phyloP scores from a whole-genome alignment of 2,113 vertebrate genomes.

The Meles meles region DNA sequence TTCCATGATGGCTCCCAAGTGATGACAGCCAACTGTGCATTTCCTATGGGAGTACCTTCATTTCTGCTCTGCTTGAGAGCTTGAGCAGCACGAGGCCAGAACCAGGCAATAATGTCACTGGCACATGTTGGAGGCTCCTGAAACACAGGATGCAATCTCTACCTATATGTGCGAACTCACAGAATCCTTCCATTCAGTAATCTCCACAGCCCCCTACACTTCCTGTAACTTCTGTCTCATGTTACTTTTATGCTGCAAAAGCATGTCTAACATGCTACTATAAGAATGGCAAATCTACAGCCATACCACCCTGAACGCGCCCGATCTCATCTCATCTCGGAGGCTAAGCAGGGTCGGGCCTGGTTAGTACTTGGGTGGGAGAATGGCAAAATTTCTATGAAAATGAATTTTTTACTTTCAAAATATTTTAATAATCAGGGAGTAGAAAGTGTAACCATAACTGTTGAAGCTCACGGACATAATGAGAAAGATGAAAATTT shows the following conservation, averaged over 20 bases:
- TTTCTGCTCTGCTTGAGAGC: not conserved
- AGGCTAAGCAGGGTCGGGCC: too few species aligned
- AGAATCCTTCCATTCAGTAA: not conserved
- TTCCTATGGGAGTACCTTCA: not conserved
- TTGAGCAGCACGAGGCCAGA: not conserved
- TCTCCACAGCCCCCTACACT: not conserved
- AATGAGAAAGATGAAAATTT: slow-evolving; percentile 8
- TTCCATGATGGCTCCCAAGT: not conserved
- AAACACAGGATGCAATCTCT: not conserved
- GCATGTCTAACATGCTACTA: not conserved
- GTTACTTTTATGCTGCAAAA: not conserved
- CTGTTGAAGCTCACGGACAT: not conserved
- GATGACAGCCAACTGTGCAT: not conserved
- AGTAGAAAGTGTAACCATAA: not conserved
- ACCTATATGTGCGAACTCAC: not conserved
- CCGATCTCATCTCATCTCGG: too few species aligned
- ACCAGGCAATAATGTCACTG: not conserved
- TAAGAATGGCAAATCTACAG: not conserved
- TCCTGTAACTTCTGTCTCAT: not conserved
- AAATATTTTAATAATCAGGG: slow-evolving; percentile 24
- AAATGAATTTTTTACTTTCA: slow-evolving; percentile 15
- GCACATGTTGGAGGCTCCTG: not conserved
- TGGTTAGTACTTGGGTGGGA: too few species aligned
- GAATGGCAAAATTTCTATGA: not conserved
- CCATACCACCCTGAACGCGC: too few species aligned